Percentiles rank a stretch among this genome's conserved stretches.
Evolutionary conservation across 2,888 invertebrate species (phyloP).

Genomic region (Rotaria magnacalcarata): DNA sequence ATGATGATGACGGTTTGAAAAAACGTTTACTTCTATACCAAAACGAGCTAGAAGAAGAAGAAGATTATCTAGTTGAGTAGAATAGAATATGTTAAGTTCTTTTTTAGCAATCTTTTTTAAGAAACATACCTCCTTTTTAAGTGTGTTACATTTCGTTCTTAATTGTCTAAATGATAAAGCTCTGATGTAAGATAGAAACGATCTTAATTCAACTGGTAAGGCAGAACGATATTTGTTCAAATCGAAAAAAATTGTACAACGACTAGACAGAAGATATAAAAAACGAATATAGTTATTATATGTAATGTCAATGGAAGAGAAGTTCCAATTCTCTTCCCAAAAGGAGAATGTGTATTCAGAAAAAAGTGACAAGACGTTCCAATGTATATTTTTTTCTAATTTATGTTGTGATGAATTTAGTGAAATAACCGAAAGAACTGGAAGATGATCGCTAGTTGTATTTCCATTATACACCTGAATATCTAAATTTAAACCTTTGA

Average conservation of each 20-base stretch:
- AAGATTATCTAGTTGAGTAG: too few species aligned
- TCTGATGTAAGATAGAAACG: background rate
- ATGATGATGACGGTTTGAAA: background rate
- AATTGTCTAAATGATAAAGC: background rate
- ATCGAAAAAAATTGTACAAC: background rate
- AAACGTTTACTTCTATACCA: background rate
- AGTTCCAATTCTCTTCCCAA: background rate
- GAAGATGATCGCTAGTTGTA: background rate
- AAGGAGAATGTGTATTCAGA: background rate
- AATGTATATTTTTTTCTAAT: background rate
- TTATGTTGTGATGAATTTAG: background rate
- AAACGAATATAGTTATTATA: background rate
- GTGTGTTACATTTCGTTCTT: background rate
- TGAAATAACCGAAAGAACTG: background rate
- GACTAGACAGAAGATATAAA: background rate
- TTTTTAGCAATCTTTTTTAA: background rate
- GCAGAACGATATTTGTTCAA: background rate
- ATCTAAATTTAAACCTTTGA: accelerated
- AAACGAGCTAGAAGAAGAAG: background rate
- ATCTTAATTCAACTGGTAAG: background rate
- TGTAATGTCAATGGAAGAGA: background rate
- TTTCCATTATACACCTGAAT: background rate
- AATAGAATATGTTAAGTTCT: background rate
- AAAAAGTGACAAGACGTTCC: background rate
- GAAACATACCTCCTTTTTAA: background rate